Base-by-base conservation (phyloP, 1,140 invertebrate species). In the Micrasema minimum region DNA sequence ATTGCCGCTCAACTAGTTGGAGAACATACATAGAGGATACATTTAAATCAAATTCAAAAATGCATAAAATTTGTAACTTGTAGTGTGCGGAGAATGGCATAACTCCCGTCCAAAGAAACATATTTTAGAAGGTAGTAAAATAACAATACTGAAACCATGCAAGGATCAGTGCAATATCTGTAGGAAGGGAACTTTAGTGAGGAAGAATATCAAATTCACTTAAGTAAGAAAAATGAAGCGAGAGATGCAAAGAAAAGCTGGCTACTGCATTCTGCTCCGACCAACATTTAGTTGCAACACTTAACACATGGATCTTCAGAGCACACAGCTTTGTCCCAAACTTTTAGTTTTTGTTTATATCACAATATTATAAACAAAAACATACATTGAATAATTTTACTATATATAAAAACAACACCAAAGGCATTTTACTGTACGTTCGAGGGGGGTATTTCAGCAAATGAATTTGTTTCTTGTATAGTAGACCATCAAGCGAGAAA, bases 201-300 rank as follows among this genome's bases (percentile, higher is more conserved):
- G 14, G 18, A 48, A 48, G 46, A 48, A 48, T 48, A 48, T 14
- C 46, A n/a, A 48, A 48, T 48, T 48, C 46, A 48, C 46, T 7
- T 48, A 7, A 48, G 14, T 14, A 48, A 48, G 46, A 48, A 48
- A 48, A 48, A n/a, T 48, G 46, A 48, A 14, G 46, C 46, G 14
- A 48, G 46, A 48, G 12, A 48, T 48, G 46, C 46, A 48, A 48
- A 48, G 46, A 14, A n/a, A n/a, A 48, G 46, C 18, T 48, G 46
- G 12, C 46, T 48, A 48, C 14, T 48, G 46, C 46, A 48, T 48
- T 14, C 46, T 48, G 46, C 46, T 48, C 46, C 14, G 46, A 48
- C 14, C 46, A 48, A 48, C 12, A 48, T 48, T 48, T 48, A 48
- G 46, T 48, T 5, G 46, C 14, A 48, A 48, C 46, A 48, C 11